Evolutionary conservation across 2,888 invertebrate species (phyloP), one percentile per base, ranked within the genome.

Genomic region (Latheticus oryzae): DNA sequence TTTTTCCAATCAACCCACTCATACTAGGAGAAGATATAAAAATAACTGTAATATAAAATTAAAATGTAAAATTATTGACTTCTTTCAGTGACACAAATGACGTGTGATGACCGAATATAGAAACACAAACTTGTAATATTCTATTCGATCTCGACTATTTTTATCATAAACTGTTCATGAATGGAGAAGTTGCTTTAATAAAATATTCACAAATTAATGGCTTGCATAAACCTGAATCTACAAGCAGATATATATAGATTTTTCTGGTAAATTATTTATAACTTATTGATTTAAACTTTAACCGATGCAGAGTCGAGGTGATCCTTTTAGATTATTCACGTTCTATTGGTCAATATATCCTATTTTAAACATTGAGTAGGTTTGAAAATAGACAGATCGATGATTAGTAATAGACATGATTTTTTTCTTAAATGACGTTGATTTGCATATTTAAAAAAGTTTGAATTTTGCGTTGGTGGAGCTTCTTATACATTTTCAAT

Each of bases 61-160:
- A 42, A 28, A 42, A 16, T 26, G n/a, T 9, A 15, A 28, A 42
- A 42, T 16, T 42, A 42, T 42, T 9, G 42, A 42, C 13, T 7
- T 13, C 16, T 42, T 15, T 9, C 13, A 5, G 13, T 28, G 42
- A 45, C 32, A 32, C n/a, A 32, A 21, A 32, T 45, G 30, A 45
- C 45, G 45, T 45, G 45, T 45, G 13, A 13, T 5, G 32, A 30
- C 45, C 45, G 21, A 32, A 45, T 45, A 45, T 45, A 45, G 45
- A 5, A 12, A 32, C 21, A 12, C 2, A n/a, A 24, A 24, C 24
- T 9, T 28, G 7, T 43, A 43, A 43, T 43, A 43, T 32, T 32
- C 5, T 13, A 30, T 40, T 13, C 28, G 5, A 9, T 17, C 12
- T 9, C 15, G 3, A 5, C 21, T 45, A 45, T 45, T 32, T 45